Base-by-base conservation (phyloP, 1,140 invertebrate species). In the Centruroides vittatus region DNA sequence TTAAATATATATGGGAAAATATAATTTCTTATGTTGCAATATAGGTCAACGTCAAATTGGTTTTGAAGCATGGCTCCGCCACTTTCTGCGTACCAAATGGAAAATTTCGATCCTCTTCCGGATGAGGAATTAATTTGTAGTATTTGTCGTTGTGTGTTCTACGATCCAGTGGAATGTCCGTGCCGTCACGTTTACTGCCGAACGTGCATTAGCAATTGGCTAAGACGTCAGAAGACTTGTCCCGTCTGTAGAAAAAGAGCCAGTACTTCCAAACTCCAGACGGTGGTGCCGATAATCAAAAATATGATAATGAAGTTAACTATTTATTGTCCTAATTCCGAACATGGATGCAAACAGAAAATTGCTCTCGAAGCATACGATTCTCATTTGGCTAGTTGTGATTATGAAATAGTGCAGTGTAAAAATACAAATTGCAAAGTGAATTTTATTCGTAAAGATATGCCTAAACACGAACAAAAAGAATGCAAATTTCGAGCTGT, bases 41-140 rank as follows among this genome's bases (percentile, higher is more conserved):
- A 41, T 41, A 41, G 41, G 41, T 41, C 8, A 41, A 41, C 41
- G 8, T 41, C 41, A 41, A 41, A 41, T 41, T 41, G 41, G 41
- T 41, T 6, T 41, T 41, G 41, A 41, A 41, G 41, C 41, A 52
- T 73, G 71, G 69, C 61, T 55, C 61, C 61, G 23, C 61, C 61
- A 47, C 6, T 3, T 12, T 62, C 57, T 57, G 61, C 61, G 8
- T 62, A 59, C 47, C 61, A 62, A 46, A 53, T 58, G 4, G 62
- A 64, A 3, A 49, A 60, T 51, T 64, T 61, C 47, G 50, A 58
- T 36, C 55, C 55, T 13, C 46, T 50, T 46, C 59, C 62, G n/a
- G 62, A 64, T 58, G 62, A 64, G 35, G 62, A 64, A 61, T 36
- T 64, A 9, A 35, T 64, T 8, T 64, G 62, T 47, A 61, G 59